These are phyloP conservation scores for Heteromurus nitidus DNA, from an alignment of 2,888 invertebrate species.

Conservation along the genomic window DNA sequence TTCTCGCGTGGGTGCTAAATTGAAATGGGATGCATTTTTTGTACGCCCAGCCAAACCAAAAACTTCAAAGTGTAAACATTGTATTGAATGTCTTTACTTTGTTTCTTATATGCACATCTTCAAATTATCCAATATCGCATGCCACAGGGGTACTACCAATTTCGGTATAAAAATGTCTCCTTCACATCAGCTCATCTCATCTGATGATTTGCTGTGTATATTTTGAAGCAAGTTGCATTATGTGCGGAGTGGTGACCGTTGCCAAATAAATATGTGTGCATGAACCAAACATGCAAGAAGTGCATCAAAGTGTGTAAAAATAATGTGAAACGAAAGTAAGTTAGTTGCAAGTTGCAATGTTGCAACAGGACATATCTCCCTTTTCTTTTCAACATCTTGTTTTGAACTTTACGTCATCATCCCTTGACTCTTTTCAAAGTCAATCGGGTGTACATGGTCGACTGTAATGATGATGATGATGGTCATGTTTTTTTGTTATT, in stretches of 20 bases:
- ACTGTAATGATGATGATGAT: neutral
- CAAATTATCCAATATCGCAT: too few species aligned
- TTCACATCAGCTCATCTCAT: neutral
- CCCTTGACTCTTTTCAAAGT: too few species aligned
- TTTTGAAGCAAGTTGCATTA: too few species aligned
- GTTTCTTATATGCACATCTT: neutral
- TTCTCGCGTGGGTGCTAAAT: constrained; percentile 9
- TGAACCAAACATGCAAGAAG: neutral
- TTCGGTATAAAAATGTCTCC: neutral
- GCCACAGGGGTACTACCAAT: neutral
- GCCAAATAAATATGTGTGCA: too few species aligned
- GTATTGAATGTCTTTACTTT: neutral
- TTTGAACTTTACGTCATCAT: too few species aligned
- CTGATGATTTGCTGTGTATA: too few species aligned
- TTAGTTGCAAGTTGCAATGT: neutral
- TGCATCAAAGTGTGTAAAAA: neutral
- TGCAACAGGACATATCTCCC: too few species aligned
- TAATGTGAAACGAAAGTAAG: neutral
- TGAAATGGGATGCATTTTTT: neutral
- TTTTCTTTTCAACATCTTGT: too few species aligned
- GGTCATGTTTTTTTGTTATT: neutral
- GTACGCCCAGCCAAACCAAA: neutral
- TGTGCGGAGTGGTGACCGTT: too few species aligned
- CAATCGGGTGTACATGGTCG: too few species aligned
- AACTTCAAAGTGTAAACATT: neutral